phyloP scores from a whole-genome alignment of 37 sponge, comb jelly and placozoan genomes.

The Petrosia ficiformis region DNA sequence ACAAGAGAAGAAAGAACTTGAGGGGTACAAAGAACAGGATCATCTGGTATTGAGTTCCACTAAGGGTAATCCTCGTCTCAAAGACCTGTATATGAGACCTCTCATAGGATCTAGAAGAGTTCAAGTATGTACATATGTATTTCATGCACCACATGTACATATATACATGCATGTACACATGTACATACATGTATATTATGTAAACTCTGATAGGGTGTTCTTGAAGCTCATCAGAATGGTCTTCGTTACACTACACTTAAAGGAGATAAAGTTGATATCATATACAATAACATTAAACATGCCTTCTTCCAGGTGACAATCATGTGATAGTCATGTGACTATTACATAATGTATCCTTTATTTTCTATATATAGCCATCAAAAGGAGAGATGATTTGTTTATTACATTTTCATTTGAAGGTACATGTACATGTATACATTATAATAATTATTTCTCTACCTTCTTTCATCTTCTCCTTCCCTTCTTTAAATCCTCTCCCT shows the following conservation, averaged over 20 bases:
- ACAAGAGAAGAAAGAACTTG: conserved; percentile 93
- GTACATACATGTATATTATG: not conserved
- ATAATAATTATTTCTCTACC: no score
- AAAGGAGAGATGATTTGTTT: conserved; percentile 94
- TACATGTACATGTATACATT: not conserved
- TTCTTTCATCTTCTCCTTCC: no score
- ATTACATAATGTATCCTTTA: not conserved
- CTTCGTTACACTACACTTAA: conserved; percentile 84
- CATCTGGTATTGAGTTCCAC: conserved; percentile 59
- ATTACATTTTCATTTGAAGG: conserved; percentile 84
- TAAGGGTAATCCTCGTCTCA: conserved; percentile 86
- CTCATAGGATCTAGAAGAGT: conserved; percentile 72
- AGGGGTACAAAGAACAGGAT: conserved; percentile 87
- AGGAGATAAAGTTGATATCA: conserved; percentile 89
- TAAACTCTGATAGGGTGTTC: conserved; percentile 51
- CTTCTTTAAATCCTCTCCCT: no score
- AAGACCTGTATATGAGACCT: conserved; percentile 95
- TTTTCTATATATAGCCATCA: conserved; percentile 68
- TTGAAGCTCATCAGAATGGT: conserved; percentile 94
- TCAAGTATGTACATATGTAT: conserved; percentile 32
- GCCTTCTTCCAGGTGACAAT: conserved; percentile 96
- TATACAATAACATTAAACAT: conserved; percentile 91
- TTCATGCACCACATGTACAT: not conserved
- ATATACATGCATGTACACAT: not conserved
- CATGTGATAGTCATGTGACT: no score